A percentile compares a stretch with the other conserved stretches of the same genome.
phyloP scores from a whole-genome alignment of 2,797 vertebrate species.

The Neosilurus hyrtlii region DNA sequence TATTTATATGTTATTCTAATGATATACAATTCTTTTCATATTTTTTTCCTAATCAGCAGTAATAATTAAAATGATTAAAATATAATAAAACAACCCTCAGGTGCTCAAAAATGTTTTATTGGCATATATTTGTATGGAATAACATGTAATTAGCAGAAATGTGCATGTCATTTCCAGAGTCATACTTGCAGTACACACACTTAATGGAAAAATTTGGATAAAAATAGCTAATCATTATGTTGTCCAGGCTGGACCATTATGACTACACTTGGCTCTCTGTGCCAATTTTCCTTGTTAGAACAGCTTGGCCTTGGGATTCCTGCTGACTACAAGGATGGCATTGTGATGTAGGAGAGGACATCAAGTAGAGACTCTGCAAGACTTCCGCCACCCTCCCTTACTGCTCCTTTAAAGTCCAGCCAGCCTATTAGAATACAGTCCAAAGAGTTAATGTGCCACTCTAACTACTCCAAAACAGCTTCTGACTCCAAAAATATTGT shows the following conservation, averaged over 20 bases:
- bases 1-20: not conserved
- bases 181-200: conserved; percentile 1
- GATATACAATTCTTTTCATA: not conserved
- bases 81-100: not conserved
- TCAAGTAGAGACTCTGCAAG: conserved; percentile 30
- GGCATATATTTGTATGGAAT: not conserved
- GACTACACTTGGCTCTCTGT: conserved; percentile 16
- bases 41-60: not conserved
- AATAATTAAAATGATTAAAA: not conserved
- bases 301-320: conserved; percentile 50
- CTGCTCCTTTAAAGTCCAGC: conserved; percentile 25
- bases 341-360: conserved; percentile 21
- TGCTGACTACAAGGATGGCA: conserved; percentile 29
- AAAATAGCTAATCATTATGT: conserved; percentile 42
- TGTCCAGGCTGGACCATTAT: conserved; percentile 28
- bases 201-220: conserved; percentile 7
- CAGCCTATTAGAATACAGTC: conserved; percentile 18
- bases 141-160: conserved; percentile 21
- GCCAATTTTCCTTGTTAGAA: conserved; percentile 47
- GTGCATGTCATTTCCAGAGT: conserved; percentile 14
- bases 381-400: conserved; percentile 12
- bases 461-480: not conserved
- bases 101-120: not conserved
- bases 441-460: not conserved
- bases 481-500: not conserved